Base-by-base conservation (phyloP, 1,140 invertebrate species). In the Camponotus pennsylvanicus region DNA sequence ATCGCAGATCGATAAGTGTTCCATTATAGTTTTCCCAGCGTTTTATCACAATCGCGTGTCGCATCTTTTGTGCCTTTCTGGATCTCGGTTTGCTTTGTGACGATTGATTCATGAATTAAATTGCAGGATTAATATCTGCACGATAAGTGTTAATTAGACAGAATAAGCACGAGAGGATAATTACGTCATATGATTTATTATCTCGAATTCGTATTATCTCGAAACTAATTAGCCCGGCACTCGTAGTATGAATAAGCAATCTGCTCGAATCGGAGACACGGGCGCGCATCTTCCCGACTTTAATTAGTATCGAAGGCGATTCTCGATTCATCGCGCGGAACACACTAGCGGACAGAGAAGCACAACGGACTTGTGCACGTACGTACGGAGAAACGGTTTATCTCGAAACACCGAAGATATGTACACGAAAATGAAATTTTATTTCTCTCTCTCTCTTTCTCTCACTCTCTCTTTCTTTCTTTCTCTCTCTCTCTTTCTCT, bases 281-380 rank as follows among this genome's bases (percentile, higher is more conserved):
- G 69, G 42, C 67, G 67, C 55, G 52, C 67, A 63, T 76, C 18
- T 69, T 27, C 40, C 63, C 32, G 52, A 52, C 66, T 15, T 40
- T 64, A 80, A 82, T 75, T 55, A 73, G 55, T 83, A 61, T 73
- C 52, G 79, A 61, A 49, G 69, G 79, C 64, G 67, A 71, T 49
- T 64, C 57, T 67, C 21, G 64, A 76, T 52, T 70, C 64, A 70
- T 67, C 71, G 70, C 75, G 64, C 86, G 66, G 64, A 85, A 86
- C 73, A 78, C 75, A 85, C 69, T 80, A 86, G 90, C 79, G 66
- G 85, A 79, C 73, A 89, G 82, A 89, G 82, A 88, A 89, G 84
- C 82, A 90, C 80, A 86, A 75, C 40, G 57, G 85, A 67, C 71
- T 55, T 82, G 70, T 67, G 75, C 55, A 69, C 67, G 45, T 73